phyloP scores from a whole-genome alignment of 1,140 invertebrate genomes.

The Alviniconcha marisindica region DNA sequence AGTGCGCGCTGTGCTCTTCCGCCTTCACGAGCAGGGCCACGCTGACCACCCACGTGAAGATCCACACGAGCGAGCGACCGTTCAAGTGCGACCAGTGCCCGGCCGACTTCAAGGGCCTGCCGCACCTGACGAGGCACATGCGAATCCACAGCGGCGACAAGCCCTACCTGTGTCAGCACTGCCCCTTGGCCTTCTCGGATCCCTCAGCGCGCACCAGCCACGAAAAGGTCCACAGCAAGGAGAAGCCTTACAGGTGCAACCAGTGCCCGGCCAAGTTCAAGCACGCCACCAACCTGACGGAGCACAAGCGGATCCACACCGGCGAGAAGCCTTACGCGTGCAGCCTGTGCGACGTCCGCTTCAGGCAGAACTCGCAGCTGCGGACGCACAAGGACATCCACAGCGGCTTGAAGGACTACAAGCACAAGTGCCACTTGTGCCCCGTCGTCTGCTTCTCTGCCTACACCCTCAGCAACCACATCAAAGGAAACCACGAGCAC shows the following conservation, averaged over 20 bases:
- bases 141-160: slow-evolving; percentile 38
- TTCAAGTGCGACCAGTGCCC: slow-evolving; percentile 38
- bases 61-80: neutral
- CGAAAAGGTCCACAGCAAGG: slow-evolving; percentile 72
- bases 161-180: slow-evolving; percentile 41
- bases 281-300: neutral
- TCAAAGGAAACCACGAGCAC: too few relatives aligned
- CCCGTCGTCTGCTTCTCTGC: too few relatives aligned
- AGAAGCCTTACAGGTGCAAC: slow-evolving; percentile 72
- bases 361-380: neutral
- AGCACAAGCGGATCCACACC: slow-evolving; percentile 13
- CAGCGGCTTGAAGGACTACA: too few relatives aligned
- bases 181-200: slow-evolving; percentile 36
- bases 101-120: slow-evolving; percentile 8
- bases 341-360: neutral
- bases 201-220: slow-evolving; percentile 62
- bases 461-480: too few relatives aligned
- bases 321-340: slow-evolving; percentile 37
- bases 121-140: slow-evolving; percentile 26
- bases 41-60: too few relatives aligned
- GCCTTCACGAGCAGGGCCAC: slow-evolving; percentile 40
- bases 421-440: too few relatives aligned
- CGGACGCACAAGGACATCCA: neutral
- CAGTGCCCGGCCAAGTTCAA: slow-evolving; percentile 37
- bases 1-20: slow-evolving; percentile 52